These are phyloP conservation scores for Epizoanthus stellaris DNA, from an alignment of 92 coral and sea anemone species.

Conservation along the genomic window DNA sequence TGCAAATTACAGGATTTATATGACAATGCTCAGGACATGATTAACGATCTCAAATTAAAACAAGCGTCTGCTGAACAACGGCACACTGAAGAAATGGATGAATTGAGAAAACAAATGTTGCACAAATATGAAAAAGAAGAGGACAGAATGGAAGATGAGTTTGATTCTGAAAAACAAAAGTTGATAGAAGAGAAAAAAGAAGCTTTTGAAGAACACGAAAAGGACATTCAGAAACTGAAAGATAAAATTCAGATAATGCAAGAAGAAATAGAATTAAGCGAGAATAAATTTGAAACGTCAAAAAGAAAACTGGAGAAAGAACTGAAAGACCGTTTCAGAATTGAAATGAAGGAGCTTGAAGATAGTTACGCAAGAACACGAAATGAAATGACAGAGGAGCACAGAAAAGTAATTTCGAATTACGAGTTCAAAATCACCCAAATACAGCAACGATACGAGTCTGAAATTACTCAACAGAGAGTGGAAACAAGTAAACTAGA, in stretches of 20 bases:
- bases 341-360: conserved; percentile 12
- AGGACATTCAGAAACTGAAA: neutral
- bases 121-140: conserved; percentile 4
- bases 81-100: conserved; percentile 5
- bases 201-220: conserved; percentile 1
- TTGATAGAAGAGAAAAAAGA: neutral
- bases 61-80: neutral
- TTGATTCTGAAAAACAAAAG: neutral
- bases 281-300: neutral
- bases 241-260: conserved; percentile 21
- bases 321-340: neutral
- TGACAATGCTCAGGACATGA: neutral
- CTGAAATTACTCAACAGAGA: neutral
- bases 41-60: neutral
- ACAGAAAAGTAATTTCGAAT: conserved; percentile 6
- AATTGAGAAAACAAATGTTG: neutral
- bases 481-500: neutral
- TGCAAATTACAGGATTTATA: neutral
- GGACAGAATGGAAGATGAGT: neutral
- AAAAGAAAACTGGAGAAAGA: neutral
- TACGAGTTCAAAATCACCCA: neutral
- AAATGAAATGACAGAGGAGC: neutral
- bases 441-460: neutral
- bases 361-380: neutral
- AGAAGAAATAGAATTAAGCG: neutral